These are phyloP conservation scores for Drosophila truncata DNA, from an alignment of 1,140 invertebrate species.

Conservation along the genomic window DNA sequence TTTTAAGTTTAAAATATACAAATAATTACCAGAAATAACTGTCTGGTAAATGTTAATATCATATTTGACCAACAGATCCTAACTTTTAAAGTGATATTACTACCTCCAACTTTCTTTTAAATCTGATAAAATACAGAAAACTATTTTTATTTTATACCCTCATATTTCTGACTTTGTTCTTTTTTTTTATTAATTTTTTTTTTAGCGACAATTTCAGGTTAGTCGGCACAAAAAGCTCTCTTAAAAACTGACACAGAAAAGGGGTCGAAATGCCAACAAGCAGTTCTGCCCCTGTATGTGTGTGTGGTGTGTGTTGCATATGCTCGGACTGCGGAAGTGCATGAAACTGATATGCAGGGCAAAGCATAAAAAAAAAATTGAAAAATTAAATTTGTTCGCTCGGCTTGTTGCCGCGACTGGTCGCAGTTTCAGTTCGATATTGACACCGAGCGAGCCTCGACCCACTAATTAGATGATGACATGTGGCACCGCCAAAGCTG, in stretches of 20 bases:
- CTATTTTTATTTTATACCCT: neutral
- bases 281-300: conserved; percentile 11
- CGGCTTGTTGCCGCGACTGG: conserved; percentile 7
- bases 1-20: neutral
- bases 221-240: conserved; percentile 16
- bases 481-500: conserved; percentile 56
- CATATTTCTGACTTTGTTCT: conserved; percentile 5
- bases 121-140: neutral
- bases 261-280: conserved; percentile 42
- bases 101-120: neutral
- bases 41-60: neutral
- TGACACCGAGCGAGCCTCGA: conserved; percentile 34
- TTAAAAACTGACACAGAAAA: conserved; percentile 20
- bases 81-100: no score
- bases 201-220: conserved; percentile 27
- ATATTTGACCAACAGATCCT: no score
- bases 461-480: conserved; percentile 63
- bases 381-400: conserved; percentile 7
- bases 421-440: conserved; percentile 33
- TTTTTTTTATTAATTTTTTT: neutral
- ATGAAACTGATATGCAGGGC: conserved; percentile 57
- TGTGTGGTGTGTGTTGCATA: conserved; percentile 6
- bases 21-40: neutral
- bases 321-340: conserved; percentile 50
- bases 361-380: conserved; percentile 3